A percentile compares a stretch with the other conserved stretches of the same genome.
phyloP scores from a whole-genome alignment of 2,888 invertebrate species.

The Xestia xanthographa region DNA sequence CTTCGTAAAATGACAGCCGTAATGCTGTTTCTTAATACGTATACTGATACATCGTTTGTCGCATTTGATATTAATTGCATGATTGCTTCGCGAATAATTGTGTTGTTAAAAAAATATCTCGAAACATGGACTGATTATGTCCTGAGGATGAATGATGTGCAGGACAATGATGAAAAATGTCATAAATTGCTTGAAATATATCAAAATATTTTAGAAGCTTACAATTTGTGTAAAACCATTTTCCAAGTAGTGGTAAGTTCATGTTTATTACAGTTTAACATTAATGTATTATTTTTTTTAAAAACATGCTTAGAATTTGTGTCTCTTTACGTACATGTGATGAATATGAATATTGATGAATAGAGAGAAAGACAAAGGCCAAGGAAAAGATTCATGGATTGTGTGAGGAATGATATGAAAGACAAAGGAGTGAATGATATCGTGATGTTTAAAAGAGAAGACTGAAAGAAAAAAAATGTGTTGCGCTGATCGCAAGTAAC shows the following conservation, averaged over 20 bases:
- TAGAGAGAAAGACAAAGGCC: not conserved
- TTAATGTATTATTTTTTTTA: not conserved
- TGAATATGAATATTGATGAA: not conserved
- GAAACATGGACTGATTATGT: conserved; percentile 24
- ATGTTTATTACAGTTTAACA: not conserved
- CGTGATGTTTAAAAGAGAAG: not conserved
- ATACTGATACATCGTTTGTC: not conserved
- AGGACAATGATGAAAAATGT: conserved; percentile 5
- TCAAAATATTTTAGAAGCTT: conserved; percentile 21
- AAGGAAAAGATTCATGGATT: not conserved
- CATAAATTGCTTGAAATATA: conserved; percentile 7
- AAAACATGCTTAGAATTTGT: no score
- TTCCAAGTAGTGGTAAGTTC: conserved; percentile 25
- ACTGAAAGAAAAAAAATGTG: not conserved
- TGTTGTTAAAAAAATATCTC: conserved; percentile 21
- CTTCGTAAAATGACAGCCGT: not conserved
- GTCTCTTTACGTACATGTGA: not conserved
- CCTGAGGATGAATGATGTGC: not conserved
- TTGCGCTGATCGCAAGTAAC: not conserved
- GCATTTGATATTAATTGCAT: conserved; percentile 20
- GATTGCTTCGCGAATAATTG: conserved; percentile 5
- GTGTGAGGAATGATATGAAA: not conserved
- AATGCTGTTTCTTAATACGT: not conserved
- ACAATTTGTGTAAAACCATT: not conserved
- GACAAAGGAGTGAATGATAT: not conserved